phyloP scores from a whole-genome alignment of 2,113 vertebrate genomes.

The Rhinopomastus cyanomelas region DNA sequence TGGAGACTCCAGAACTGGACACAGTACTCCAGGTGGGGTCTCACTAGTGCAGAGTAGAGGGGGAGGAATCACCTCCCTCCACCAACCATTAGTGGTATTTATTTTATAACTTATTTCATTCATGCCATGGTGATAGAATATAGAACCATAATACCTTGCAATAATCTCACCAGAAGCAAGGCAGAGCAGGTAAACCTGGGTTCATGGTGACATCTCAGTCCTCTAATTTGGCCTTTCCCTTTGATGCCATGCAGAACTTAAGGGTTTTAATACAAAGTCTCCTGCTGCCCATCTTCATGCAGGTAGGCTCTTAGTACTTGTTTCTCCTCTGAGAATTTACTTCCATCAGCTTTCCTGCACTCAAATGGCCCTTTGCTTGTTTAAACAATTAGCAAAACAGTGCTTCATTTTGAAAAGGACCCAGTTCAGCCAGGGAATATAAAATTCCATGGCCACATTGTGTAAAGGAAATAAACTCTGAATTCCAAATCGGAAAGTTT shows the following conservation, averaged over 20 bases:
- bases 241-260: background rate
- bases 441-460: background rate
- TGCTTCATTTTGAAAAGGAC: background rate
- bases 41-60: too few species aligned
- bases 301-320: fast-evolving
- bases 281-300: fast-evolving
- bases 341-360: background rate
- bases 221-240: background rate
- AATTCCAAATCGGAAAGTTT: background rate
- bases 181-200: background rate
- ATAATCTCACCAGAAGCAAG: background rate
- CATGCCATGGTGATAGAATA: slow-evolving; percentile 38
- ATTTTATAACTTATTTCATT: slow-evolving; percentile 16
- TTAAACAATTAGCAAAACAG: background rate
- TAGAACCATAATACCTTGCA: background rate
- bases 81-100: background rate
- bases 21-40: too few species aligned
- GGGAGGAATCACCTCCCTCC: too few species aligned
- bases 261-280: background rate
- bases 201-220: background rate
- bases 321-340: background rate
- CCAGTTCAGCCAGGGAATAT: background rate
- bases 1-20: too few species aligned
- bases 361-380: background rate
- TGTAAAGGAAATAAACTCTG: background rate